Conservation (phyloP, 2,888 invertebrate genomes). For the Clostera curtula region DNA sequence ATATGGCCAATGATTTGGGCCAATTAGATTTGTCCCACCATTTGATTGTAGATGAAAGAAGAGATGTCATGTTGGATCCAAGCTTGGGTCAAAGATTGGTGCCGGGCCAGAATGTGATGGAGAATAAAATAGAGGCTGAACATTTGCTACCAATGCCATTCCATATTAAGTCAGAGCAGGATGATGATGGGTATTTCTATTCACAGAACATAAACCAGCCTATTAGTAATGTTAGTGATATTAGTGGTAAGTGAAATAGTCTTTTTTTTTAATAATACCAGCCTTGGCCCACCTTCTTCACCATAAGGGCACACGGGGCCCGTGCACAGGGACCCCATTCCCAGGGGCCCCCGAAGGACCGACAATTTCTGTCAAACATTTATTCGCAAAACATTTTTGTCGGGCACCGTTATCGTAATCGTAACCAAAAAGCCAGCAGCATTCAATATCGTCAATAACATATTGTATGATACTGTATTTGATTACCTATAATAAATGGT, state of each 20-base stretch:
- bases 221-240: slow-evolving; percentile 27
- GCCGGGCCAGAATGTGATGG: slow-evolving; percentile 18
- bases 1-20: slow-evolving; percentile 36
- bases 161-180: slow-evolving; percentile 60
- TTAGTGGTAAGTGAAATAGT: slow-evolving; percentile 45
- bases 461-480: too few relatives aligned
- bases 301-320: too few relatives aligned
- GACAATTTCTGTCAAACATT: too few relatives aligned
- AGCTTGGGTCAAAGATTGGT: slow-evolving; percentile 26
- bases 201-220: slow-evolving; percentile 46
- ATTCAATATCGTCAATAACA: too few relatives aligned
- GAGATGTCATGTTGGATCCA: slow-evolving; percentile 36
- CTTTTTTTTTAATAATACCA: slow-evolving; percentile 3
- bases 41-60: slow-evolving; percentile 37
- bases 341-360: too few relatives aligned
- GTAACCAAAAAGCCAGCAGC: too few relatives aligned
- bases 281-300: too few relatives aligned
- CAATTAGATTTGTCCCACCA: slow-evolving; percentile 46
- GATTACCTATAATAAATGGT: too few relatives aligned
- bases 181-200: slow-evolving; percentile 61
- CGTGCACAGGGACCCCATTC: too few relatives aligned
- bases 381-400: too few relatives aligned
- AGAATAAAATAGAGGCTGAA: slow-evolving; percentile 36
- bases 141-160: slow-evolving; percentile 50
- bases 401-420: too few relatives aligned